Evolutionary conservation across 2,797 vertebrate genomes (phyloP).

Genomic region (Arctocebus calabarensis): DNA sequence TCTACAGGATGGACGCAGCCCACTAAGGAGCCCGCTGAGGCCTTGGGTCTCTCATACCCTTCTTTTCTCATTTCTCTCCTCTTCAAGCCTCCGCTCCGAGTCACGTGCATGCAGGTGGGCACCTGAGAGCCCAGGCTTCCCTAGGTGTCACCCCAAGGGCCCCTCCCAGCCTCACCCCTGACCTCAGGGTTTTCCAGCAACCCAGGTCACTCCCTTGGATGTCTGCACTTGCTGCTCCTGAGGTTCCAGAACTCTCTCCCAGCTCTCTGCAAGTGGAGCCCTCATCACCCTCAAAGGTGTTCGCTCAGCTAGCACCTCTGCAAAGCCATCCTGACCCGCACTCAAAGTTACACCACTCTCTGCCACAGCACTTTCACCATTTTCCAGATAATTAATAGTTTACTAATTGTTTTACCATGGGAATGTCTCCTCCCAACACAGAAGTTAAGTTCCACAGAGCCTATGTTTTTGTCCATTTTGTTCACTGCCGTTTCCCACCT

Average conservation of each 20-base stretch:
- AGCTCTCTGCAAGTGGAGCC: rapidly evolving
- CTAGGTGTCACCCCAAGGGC: not conserved
- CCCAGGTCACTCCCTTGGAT: not conserved
- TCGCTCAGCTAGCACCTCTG: not conserved
- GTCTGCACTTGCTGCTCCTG: not conserved
- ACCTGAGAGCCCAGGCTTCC: not conserved
- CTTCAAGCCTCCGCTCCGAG: not conserved
- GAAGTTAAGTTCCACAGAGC: not conserved
- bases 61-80: not conserved
- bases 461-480: not conserved
- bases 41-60: not conserved
- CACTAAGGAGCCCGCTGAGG: not conserved
- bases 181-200: not conserved
- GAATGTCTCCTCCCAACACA: not conserved
- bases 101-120: rapidly evolving
- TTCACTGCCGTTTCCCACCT: not conserved
- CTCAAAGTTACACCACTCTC: not conserved
- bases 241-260: not conserved
- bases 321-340: not conserved
- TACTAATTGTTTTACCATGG: not conserved
- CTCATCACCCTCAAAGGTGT: not conserved
- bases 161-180: rapidly evolving
- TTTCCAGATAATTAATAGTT: not conserved
- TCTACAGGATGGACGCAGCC: not conserved
- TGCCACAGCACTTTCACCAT: not conserved